Conservation (phyloP, 2,888 invertebrate species). For the Bellardia bayeri region DNA sequence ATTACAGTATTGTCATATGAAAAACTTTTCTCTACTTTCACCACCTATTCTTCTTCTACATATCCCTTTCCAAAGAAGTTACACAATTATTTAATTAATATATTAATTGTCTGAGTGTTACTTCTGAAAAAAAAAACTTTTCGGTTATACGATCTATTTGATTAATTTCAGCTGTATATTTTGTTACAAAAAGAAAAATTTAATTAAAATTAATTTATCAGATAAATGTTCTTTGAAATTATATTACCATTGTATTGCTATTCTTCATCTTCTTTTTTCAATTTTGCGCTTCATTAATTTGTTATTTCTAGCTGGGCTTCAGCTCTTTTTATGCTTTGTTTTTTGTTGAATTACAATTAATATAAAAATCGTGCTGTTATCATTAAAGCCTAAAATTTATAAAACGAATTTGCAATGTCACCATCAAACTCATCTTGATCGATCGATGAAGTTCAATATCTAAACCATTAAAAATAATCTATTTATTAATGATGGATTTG, state of each 20-base stretch:
- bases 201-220: conserved; percentile 44
- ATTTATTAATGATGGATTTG: conserved; percentile 45
- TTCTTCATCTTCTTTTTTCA: conserved; percentile 16
- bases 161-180: conserved; percentile 23
- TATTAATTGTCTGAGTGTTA: too few species aligned
- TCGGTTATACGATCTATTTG: conserved; percentile 43
- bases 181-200: conserved; percentile 40
- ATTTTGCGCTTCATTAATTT: conserved; percentile 44
- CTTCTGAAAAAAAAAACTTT: conserved; percentile 37
- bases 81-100: too few species aligned
- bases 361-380: conserved; percentile 34
- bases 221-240: conserved; percentile 59
- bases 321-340: not conserved
- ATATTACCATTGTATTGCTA: conserved; percentile 27
- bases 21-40: too few species aligned
- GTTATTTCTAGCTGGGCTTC: not conserved
- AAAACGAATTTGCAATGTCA: not conserved
- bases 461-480: conserved; percentile 13
- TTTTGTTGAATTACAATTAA: not conserved
- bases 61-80: too few species aligned
- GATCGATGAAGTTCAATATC: conserved; percentile 16
- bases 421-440: conserved; percentile 25
- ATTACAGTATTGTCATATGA: too few species aligned
- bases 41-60: too few species aligned
- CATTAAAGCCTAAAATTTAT: conserved; percentile 11